These are phyloP conservation scores for Coreoperca whiteheadi DNA, from an alignment of 2,113 vertebrate species.

Conservation along the genomic window DNA sequence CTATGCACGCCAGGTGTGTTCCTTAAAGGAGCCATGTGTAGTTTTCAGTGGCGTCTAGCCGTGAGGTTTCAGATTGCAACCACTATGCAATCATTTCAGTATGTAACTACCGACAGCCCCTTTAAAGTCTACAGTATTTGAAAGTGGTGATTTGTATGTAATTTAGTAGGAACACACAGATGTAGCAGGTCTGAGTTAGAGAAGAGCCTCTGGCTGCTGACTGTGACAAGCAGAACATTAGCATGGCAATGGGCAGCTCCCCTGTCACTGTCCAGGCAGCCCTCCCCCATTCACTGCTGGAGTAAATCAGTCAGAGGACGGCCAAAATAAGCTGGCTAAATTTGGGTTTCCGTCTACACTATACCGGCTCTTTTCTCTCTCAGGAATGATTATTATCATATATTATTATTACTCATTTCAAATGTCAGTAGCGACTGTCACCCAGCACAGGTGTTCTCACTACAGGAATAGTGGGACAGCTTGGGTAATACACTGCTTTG, in stretches of 20 bases:
- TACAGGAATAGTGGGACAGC: background rate
- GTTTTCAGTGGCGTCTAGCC: no score
- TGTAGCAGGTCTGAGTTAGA: background rate
- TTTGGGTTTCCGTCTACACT: background rate
- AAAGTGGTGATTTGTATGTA: background rate
- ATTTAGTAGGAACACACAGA: background rate
- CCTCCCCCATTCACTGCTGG: constrained; percentile 44
- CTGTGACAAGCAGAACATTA: constrained; percentile 49
- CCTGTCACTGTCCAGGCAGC: constrained; percentile 8
- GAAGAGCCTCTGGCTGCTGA: constrained; percentile 8
- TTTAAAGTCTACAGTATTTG: background rate
- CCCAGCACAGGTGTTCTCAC: background rate
- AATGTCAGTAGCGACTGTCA: no score
- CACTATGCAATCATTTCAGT: background rate
- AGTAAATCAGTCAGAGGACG: background rate
- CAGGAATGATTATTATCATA: no score
- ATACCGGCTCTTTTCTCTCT: background rate
- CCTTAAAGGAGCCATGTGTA: no score
- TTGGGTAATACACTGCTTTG: background rate
- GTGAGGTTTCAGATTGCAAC: no score
- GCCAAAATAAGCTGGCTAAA: background rate
- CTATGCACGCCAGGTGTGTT: background rate
- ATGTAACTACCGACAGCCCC: no score
- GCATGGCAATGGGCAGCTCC: constrained; percentile 53
- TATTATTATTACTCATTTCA: no score